These are phyloP conservation scores for Drosophila longiperda DNA, from an alignment of 2,888 invertebrate species.

Conservation along the genomic window DNA sequence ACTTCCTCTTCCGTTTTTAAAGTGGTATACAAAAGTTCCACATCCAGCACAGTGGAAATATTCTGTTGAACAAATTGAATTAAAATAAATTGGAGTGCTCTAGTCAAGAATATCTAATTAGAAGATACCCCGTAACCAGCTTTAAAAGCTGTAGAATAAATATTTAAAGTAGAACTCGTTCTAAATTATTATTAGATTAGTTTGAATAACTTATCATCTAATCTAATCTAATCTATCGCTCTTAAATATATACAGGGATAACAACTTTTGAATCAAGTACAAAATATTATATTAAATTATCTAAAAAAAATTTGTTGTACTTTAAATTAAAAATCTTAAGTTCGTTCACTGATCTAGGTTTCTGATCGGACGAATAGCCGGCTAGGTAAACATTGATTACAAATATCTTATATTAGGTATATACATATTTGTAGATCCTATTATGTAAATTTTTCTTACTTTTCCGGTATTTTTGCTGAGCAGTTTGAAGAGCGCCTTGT, in stretches of 20 bases:
- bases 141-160: background rate
- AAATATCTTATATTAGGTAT: background rate
- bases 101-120: background rate
- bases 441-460: slow-evolving; percentile 49
- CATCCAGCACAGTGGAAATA: slow-evolving; percentile 87
- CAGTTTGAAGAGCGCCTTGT: slow-evolving; percentile 88
- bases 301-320: background rate
- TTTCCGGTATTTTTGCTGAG: slow-evolving; percentile 87
- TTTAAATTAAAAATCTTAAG: background rate
- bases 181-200: background rate
- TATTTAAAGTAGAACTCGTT: background rate
- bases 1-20: slow-evolving; percentile 88
- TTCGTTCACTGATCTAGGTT: background rate
- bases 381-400: background rate
- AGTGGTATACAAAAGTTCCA: slow-evolving; percentile 90
- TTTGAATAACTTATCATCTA: background rate
- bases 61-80: slow-evolving; percentile 71
- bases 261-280: background rate
- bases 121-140: background rate
- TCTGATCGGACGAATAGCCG: background rate
- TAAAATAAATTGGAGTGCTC: background rate
- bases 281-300: background rate
- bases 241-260: background rate
- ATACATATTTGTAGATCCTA: background rate
- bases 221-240: too few relatives aligned